Evolutionary conservation across 92 coral and sea anemone genomes (phyloP), one percentile per base, ranked within the genome.

Genomic region (Palythoa heliodiscus): DNA sequence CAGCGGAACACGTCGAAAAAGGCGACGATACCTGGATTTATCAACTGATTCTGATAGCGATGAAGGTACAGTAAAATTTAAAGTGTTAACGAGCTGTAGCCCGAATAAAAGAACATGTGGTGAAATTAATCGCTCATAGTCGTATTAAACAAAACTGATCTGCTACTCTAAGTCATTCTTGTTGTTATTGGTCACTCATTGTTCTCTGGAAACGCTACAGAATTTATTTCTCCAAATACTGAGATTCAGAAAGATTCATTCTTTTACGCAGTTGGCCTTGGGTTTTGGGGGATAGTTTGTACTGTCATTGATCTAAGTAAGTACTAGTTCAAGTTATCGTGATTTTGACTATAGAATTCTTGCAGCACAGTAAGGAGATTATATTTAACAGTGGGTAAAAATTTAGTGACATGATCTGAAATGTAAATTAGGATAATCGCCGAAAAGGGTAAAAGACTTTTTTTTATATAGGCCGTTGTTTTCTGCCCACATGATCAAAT

Each of bases 1-100:
- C 55, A 80, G 73, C 12, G 84, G 84, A 48, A 80, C 74, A 66
- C 73, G 52, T 20, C 11, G 43, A 57, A 80, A 80, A 47, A 43
- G 84, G 12, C 43, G 57, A 11, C 72, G 84, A 25, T 17, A 23
- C 43, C 20, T 19, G 12, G 84, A 80, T 40, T 70, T 66, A 10
- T 66, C 39, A 11, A 80, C 61, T 55, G 43, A 61, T 53, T 80
- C 84, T 15, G 74, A 80, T 15, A 66, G 60, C 52, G 84, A 80
- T 66, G 74, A 80, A 80, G 84, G 84, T 80, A 80, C 7, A 16
- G 23, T 13, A 7, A 35, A 35, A 66, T 43, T 40, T 50, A 77
- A 38, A 48, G n/a, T 1, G 9, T 37, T 71, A 23, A 38, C 2
- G 76, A 5, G 78, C 61, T 73, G 60, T 73, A 73, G 57, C 58